Percentiles rank a stretch among this genome's conserved stretches.
Evolutionary conservation across 2,113 vertebrate species (phyloP).

Genomic region (Spea multiplicata): DNA sequence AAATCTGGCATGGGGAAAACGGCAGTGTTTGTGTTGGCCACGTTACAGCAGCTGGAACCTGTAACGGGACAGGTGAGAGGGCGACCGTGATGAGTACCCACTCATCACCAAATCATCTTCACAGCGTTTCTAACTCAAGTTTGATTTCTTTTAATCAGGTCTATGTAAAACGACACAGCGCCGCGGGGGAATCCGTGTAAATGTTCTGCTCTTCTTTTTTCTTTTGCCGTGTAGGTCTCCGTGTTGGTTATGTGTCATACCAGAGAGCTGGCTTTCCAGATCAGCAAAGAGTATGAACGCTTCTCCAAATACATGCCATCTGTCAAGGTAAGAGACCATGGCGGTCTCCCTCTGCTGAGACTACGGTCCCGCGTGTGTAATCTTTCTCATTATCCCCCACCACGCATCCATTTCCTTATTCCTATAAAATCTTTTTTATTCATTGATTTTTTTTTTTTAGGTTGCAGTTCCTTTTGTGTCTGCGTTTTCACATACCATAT

Average conservation of each 20-base stretch:
- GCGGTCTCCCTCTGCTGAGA: not conserved
- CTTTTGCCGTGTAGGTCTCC: slow-evolving; percentile 63
- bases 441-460: no score
- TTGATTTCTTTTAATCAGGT: no score
- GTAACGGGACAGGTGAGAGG: slow-evolving; percentile 73
- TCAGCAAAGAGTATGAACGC: slow-evolving; percentile 82
- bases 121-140: no score
- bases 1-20: slow-evolving; percentile 84
- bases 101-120: no score
- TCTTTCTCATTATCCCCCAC: not conserved
- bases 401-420: not conserved
- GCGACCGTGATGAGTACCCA: not conserved
- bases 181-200: no score
- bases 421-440: no score
- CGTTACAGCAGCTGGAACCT: slow-evolving; percentile 77
- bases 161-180: no score
- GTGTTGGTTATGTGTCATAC: slow-evolving; percentile 83
- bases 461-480: no score
- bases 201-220: not conserved
- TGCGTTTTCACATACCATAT: no score
- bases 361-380: no score
- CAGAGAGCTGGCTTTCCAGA: slow-evolving; percentile 79
- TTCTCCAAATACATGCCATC: slow-evolving; percentile 82
- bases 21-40: slow-evolving; percentile 78
- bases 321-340: slow-evolving; percentile 65